Evolutionary conservation across 2,797 vertebrate species (phyloP).

Genomic region (Parotocinclus haroldoi): DNA sequence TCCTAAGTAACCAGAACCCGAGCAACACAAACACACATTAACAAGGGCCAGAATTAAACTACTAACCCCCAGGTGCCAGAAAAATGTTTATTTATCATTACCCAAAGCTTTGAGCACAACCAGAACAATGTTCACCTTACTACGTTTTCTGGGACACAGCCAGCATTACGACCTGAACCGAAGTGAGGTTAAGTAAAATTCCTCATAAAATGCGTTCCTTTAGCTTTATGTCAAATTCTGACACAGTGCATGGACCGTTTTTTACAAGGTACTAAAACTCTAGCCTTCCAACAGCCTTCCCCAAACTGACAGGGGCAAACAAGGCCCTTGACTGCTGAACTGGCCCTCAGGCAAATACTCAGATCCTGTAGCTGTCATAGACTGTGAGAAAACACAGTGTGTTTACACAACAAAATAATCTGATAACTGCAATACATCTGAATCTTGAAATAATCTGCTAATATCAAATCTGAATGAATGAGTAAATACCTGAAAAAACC

Average conservation of each 20-base stretch:
- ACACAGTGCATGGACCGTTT: slow-evolving; percentile 32
- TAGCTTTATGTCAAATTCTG: slow-evolving; percentile 36
- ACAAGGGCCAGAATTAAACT: slow-evolving; percentile 14
- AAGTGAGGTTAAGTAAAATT: not conserved
- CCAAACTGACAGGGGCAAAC: slow-evolving; percentile 33
- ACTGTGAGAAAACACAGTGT: slow-evolving; percentile 10
- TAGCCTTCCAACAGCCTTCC: slow-evolving; percentile 29
- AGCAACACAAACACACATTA: slow-evolving; percentile 44
- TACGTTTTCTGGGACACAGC: slow-evolving; percentile 17
- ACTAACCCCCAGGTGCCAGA: slow-evolving; percentile 9
- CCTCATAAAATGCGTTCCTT: slow-evolving; percentile 16
- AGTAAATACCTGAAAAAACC: too few species aligned
- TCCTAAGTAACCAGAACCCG: slow-evolving; percentile 20
- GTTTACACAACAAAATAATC: too few species aligned
- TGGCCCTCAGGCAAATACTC: slow-evolving; percentile 29
- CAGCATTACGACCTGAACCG: not conserved
- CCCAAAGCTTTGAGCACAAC: slow-evolving; percentile 25
- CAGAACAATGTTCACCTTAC: slow-evolving; percentile 24
- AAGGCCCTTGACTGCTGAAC: slow-evolving; percentile 43
- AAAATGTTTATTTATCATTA: slow-evolving; percentile 30
- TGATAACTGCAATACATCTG: too few species aligned
- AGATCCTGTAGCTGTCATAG: slow-evolving; percentile 8
- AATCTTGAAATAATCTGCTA: too few species aligned
- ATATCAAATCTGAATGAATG: too few species aligned
- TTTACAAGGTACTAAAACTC: slow-evolving; percentile 54